These are phyloP conservation scores for Thera britannica DNA, from an alignment of 2,888 invertebrate species.

Conservation along the genomic window DNA sequence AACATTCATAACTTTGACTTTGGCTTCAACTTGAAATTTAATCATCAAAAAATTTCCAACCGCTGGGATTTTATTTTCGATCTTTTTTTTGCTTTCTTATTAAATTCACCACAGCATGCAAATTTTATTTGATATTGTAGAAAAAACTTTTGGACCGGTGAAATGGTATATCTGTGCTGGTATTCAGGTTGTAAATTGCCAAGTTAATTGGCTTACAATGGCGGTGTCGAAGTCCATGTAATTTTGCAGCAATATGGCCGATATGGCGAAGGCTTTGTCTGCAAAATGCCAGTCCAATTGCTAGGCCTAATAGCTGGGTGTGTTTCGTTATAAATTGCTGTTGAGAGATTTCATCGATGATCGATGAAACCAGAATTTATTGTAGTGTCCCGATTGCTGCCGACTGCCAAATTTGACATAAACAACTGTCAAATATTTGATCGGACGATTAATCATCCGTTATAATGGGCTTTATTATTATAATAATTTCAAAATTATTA, in stretches of 20 bases:
- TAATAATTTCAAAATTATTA: too few relatives aligned
- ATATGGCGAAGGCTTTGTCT: constrained; percentile 29
- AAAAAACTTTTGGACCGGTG: not conserved
- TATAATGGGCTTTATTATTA: too few relatives aligned
- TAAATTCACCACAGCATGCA: too few relatives aligned
- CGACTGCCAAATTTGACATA: too few relatives aligned
- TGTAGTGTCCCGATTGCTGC: too few relatives aligned
- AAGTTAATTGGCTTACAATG: constrained; percentile 38
- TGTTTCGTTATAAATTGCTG: constrained; percentile 23
- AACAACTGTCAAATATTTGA: too few relatives aligned
- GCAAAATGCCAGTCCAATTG: constrained; percentile 19
- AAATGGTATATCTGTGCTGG: constrained; percentile 9
- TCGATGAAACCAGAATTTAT: constrained; percentile 3
- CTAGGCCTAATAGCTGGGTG: constrained; percentile 17
- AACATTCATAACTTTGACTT: too few relatives aligned
- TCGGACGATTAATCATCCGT: too few relatives aligned
- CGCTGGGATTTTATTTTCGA: too few relatives aligned
- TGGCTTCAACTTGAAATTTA: too few relatives aligned
- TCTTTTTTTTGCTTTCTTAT: too few relatives aligned
- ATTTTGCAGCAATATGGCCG: constrained; percentile 31
- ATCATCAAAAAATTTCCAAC: too few relatives aligned
- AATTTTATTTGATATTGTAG: not conserved
- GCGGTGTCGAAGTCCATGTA: constrained; percentile 35
- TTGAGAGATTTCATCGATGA: constrained; percentile 12
- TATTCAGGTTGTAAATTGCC: constrained; percentile 34